A percentile compares a stretch with the other conserved stretches of the same genome.
These are phyloP conservation scores for Melopsittacus undulatus DNA, from an alignment of 2,797 vertebrate species.

Conservation along the genomic window DNA sequence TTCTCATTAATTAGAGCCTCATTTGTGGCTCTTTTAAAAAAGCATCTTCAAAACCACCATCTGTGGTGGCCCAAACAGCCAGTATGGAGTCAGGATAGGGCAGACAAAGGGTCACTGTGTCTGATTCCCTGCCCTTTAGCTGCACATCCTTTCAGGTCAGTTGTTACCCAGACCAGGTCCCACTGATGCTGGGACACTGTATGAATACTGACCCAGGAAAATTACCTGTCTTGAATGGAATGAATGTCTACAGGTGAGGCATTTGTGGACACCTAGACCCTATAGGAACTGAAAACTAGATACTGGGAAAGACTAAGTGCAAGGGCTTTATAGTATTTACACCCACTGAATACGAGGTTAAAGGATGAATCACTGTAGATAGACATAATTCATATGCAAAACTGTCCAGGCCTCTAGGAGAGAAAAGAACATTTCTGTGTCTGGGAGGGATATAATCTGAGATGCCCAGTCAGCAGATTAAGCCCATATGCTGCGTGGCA, in stretches of 20 bases:
- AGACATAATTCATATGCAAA: not conserved
- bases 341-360: not conserved
- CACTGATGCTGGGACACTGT: not conserved
- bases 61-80: not conserved
- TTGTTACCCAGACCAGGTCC: not conserved
- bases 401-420: not conserved
- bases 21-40: not conserved
- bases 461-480: not conserved
- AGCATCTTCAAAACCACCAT: not conserved
- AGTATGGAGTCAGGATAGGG: not conserved
- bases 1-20: not conserved
- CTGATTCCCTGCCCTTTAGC: accelerated
- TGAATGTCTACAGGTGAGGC: accelerated
- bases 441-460: not conserved
- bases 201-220: not conserved
- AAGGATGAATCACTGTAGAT: not conserved
- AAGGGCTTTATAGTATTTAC: not conserved
- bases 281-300: not conserved
- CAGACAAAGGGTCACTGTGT: not conserved
- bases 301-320: not conserved
- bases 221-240: not conserved
- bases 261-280: not conserved
- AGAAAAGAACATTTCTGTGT: not conserved
- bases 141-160: not conserved
- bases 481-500: accelerated